Base-by-base conservation (phyloP, 2,797 vertebrate genomes). In the Mustela erminea region DNA sequence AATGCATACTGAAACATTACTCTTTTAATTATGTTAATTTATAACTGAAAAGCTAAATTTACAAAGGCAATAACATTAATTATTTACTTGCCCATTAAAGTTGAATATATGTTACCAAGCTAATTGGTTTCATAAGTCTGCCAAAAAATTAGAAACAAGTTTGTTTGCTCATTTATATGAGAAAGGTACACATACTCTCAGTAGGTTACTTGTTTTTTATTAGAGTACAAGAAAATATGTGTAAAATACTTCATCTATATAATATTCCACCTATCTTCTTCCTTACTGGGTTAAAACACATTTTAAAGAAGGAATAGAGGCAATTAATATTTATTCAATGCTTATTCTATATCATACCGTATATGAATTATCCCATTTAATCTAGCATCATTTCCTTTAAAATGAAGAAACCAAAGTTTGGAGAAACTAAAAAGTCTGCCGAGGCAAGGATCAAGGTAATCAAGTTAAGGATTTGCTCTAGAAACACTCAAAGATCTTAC, bases 61-160 rank as follows among this genome's bases (percentile, higher is more conserved):
- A 98, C 98, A 99, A 99, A 99, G 98, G 98, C 98, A 99, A 98
- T 98, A 98, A 98, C 98, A 99, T 99, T 98, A 99, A 99, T 99
- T 99, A 99, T 99, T 99, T 99, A 99, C 97, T 98, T 98, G 97
- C 96, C 98, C 97, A 98, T 99, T 99, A 99, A 99, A 98, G 90
- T 95, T 96, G 98, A 98, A 98, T 98, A 98, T 99, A 99, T 98
- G 98, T 99, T 98, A 98, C 95, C 29, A 87, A 90, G 77, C 84
- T 99, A 99, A 99, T 98, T 99, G 98, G 98, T 98, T 99, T 98
- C 97, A 83, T 98, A 98, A 98, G 97, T 98, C 98, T 98, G 98
- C 97, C 98, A 98, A 98, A 98, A 98, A 98, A 97, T 97, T 98
- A 97, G 98, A 98, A 99, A 98, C 10, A 72, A 98, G 87, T 98